A percentile compares a stretch with the other conserved stretches of the same genome.
Conservation (phyloP, 2,888 invertebrate genomes). For the Onchidella celtica region DNA sequence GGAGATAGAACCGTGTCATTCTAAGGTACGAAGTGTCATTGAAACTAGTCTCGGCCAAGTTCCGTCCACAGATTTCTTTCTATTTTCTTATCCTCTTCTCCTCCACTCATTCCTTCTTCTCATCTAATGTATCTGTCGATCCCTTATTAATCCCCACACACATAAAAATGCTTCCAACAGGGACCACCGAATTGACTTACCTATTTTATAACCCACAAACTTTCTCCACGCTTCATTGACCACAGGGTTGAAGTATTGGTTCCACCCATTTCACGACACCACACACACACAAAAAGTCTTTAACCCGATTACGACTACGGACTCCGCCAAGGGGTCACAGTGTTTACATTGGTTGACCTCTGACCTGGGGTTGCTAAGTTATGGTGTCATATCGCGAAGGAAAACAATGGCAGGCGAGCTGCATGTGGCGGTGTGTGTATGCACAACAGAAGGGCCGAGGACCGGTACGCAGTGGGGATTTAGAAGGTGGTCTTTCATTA, state of each 20-base stretch:
- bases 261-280: conserved; percentile 4
- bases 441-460: not conserved
- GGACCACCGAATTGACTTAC: too few relatives aligned
- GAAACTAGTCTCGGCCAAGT: too few relatives aligned
- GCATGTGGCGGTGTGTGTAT: not conserved
- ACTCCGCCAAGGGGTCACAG: not conserved
- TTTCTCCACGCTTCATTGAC: too few relatives aligned
- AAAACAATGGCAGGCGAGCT: not conserved
- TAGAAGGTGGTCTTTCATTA: too few relatives aligned
- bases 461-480: too few relatives aligned
- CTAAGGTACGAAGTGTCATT: too few relatives aligned
- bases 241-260: too few relatives aligned
- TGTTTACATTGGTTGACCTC: conserved; percentile 47
- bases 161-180: too few relatives aligned
- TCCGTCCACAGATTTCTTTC: too few relatives aligned
- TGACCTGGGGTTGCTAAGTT: conserved; percentile 41
- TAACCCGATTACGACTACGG: not conserved
- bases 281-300: not conserved
- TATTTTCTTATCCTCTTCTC: conserved; percentile 5
- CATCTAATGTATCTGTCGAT: not conserved
- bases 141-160: too few relatives aligned
- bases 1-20: too few relatives aligned
- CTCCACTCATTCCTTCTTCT: not conserved
- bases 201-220: too few relatives aligned
- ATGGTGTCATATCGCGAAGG: conserved; percentile 26